phyloP scores from a whole-genome alignment of 2,113 vertebrate species.

The Siniperca chuatsi region DNA sequence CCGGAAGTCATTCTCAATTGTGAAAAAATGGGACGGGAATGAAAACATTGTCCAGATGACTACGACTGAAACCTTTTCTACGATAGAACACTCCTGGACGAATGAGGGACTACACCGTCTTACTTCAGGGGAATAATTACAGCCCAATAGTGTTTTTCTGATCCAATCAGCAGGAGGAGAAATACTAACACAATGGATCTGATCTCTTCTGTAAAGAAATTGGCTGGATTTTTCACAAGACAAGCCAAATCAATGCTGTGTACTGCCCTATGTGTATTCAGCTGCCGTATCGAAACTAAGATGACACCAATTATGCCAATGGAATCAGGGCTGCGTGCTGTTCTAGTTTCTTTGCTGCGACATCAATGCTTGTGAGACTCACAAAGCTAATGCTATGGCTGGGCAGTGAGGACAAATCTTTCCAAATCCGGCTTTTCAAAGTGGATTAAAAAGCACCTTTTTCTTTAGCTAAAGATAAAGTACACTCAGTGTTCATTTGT shows the following conservation, averaged over 20 bases:
- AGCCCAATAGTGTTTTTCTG: slow-evolving; percentile 39
- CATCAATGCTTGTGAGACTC: slow-evolving; percentile 35
- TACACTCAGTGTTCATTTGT: slow-evolving; percentile 48
- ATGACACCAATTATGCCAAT: slow-evolving; percentile 65
- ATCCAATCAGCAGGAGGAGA: slow-evolving; percentile 46
- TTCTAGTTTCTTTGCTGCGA: slow-evolving; percentile 35
- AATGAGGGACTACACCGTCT: neutral
- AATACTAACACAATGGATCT: slow-evolving; percentile 53
- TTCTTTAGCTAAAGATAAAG: slow-evolving; percentile 42
- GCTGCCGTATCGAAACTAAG: slow-evolving; percentile 41
- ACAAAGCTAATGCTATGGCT: slow-evolving; percentile 23
- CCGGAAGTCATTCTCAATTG: too few species aligned
- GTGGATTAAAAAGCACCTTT: slow-evolving; percentile 54
- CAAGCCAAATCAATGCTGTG: slow-evolving; percentile 60
- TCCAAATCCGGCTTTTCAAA: slow-evolving; percentile 53
- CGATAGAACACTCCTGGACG: too few species aligned
- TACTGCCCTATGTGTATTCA: slow-evolving; percentile 28
- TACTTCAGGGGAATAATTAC: slow-evolving; percentile 51
- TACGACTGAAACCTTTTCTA: too few species aligned
- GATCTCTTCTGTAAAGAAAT: slow-evolving; percentile 53
- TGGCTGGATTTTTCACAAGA: slow-evolving; percentile 36
- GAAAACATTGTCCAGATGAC: too few species aligned
- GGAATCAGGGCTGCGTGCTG: slow-evolving; percentile 32
- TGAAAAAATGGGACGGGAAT: too few species aligned
- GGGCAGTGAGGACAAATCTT: slow-evolving; percentile 26